Evolutionary conservation across 2,888 invertebrate genomes (phyloP), one percentile per base, ranked within the genome.

Genomic region (Hydrotaea diabolus): DNA sequence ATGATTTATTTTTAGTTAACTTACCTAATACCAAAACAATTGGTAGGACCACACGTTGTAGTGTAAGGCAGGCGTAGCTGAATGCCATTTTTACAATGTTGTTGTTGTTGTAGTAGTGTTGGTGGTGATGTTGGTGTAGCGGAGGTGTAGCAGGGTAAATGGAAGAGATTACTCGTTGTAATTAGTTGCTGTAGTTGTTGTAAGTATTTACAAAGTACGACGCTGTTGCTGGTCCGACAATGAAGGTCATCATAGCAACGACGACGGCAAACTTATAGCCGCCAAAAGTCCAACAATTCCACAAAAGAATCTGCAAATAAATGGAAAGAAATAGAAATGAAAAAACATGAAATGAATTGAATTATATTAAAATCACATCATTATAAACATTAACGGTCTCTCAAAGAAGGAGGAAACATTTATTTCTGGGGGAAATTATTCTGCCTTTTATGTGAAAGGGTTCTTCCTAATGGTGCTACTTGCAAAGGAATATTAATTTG

Each of bases 31-130:
- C 92, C 88, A 91, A 88, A 77, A 92, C 89, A 73, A 90, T 88
- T 86, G 91, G 91, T 87, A 91, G 87, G 31, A 91, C 91, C 83
- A 89, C 88, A 77, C 92, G 92, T 87, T 91, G 91, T 83, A 91
- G 88, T 82, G 90, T 88, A 85, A 91, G 88, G 89, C 92, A 92
- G 85, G 90, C 89, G 87, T 91, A 92, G 86, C 90, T 92, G 88
- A 90, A 89, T 86, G 89, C 91, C 91, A 91, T 91, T 88, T 89
- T 89, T 43, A 72, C 80, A 53, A 53, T 66, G 57, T 74, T 36
- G 36, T 62, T 59, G 19, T 72, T 17, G 55, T 79, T 72, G 59
- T 74, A 72, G 26, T 55, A 43, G 76, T 43, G 9, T 64, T 59
- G 66, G 71, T 49, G 57, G 57, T 72, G 59, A 17, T n/a, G n/a